Conservation (phyloP, 2,797 vertebrate genomes). For the Megalops cyprinoides region DNA sequence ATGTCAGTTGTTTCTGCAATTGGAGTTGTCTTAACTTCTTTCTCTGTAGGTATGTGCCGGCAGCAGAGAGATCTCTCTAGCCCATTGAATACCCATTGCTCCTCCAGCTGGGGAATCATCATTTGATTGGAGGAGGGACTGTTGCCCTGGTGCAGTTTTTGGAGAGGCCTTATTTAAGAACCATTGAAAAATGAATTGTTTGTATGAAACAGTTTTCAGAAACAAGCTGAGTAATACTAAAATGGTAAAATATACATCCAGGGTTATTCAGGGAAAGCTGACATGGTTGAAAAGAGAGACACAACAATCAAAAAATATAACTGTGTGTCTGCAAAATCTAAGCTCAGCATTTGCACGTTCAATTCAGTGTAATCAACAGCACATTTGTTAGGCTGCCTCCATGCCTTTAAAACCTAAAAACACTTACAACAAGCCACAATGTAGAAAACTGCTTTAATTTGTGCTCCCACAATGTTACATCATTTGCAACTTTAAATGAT, state of each 20-base stretch:
- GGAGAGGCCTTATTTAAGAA: background rate
- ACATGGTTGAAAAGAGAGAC: too few species aligned
- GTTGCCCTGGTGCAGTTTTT: background rate
- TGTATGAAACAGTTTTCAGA: background rate
- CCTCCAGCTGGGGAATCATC: background rate
- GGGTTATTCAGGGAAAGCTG: background rate
- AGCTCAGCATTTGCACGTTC: background rate
- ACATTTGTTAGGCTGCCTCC: too few species aligned
- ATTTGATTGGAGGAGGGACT: background rate
- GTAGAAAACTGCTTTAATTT: background rate
- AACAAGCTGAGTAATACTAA: background rate
- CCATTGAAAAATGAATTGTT: background rate
- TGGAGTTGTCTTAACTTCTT: background rate
- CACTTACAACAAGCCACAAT: background rate
- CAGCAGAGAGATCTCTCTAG: background rate
- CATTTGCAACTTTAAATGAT: background rate
- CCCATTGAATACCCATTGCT: background rate
- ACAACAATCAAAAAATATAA: too few species aligned
- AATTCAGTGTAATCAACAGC: background rate
- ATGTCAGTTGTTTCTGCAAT: background rate
- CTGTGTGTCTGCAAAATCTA: background rate
- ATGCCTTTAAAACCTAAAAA: too few species aligned
- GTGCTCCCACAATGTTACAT: background rate
- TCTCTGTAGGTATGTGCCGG: background rate
- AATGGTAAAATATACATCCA: background rate